phyloP scores from a whole-genome alignment of 2,113 vertebrate species.

The Salvelinus fontinalis region DNA sequence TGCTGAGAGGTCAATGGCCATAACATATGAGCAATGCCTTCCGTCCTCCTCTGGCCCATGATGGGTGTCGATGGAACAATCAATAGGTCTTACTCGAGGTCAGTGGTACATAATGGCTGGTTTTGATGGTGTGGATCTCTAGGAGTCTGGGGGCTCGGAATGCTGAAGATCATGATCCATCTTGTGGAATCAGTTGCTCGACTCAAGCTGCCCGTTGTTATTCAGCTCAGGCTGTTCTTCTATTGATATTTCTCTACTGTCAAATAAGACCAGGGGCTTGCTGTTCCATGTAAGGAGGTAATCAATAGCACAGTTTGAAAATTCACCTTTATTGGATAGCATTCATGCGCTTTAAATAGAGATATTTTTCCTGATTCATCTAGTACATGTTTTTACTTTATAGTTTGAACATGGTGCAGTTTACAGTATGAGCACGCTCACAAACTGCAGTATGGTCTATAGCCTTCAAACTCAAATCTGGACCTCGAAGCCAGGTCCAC shows the following conservation, averaged over 20 bases:
- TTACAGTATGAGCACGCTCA: too few species aligned
- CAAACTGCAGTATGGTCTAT: too few species aligned
- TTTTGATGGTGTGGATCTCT: constrained; percentile 17
- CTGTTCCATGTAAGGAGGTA: constrained; percentile 3
- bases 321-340: constrained; percentile 6
- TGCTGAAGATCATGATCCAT: constrained; percentile 8
- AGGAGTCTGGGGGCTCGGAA: not conserved
- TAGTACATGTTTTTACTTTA: not conserved
- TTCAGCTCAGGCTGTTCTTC: not conserved
- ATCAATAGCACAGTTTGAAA: constrained; percentile 26
- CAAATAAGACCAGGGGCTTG: constrained; percentile 11
- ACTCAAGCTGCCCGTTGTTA: not conserved
- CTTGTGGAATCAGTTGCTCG: constrained; percentile 1
- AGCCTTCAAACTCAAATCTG: too few species aligned
- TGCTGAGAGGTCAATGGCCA: not conserved
- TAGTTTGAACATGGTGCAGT: not conserved
- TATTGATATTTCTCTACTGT: constrained; percentile 16
- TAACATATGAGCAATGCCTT: not conserved
- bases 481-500: too few species aligned
- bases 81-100: constrained; percentile 7
- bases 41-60: not conserved
- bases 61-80: constrained; percentile 21
- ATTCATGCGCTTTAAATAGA: not conserved
- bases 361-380: not conserved
- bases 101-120: constrained; percentile 6